A percentile compares a stretch with the other conserved stretches of the same genome.
phyloP scores from a whole-genome alignment of 2,113 vertebrate genomes.

The Mastomys coucha region DNA sequence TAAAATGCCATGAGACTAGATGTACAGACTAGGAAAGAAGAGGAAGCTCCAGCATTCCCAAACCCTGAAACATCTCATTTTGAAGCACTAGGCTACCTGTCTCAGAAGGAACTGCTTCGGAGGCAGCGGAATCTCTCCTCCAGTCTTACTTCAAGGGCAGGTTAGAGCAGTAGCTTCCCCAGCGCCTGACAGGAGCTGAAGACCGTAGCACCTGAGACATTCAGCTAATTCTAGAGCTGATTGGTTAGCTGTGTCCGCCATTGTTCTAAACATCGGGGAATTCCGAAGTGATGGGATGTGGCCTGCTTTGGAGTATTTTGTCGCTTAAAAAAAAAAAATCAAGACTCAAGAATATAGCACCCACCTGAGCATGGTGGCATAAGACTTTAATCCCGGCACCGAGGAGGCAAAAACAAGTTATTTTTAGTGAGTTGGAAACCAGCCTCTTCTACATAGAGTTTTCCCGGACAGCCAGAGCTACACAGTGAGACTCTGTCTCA shows the following conservation, averaged over 20 bases:
- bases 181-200: not conserved
- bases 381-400: not conserved
- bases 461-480: not conserved
- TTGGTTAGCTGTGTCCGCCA: rapidly evolving
- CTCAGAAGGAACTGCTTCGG: not conserved
- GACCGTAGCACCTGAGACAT: not conserved
- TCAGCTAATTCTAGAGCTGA: not conserved
- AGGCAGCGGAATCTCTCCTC: too few species aligned
- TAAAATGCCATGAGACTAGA: not conserved
- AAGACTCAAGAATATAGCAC: not conserved
- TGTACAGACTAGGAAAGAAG: not conserved
- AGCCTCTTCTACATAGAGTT: not conserved
- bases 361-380: not conserved
- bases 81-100: not conserved
- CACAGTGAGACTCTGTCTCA: not conserved
- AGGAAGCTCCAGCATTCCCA: not conserved
- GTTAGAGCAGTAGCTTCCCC: too few species aligned
- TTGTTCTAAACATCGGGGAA: not conserved
- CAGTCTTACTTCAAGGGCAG: rapidly evolving
- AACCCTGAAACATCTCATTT: not conserved
- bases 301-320: not conserved
- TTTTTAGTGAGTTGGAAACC: not conserved
- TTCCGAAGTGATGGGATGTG: not conserved
- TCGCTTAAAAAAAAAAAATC: not conserved
- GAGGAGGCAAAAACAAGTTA: not conserved